Base-by-base conservation (phyloP, 2,888 invertebrate genomes). In the Pedicia rivosa region DNA sequence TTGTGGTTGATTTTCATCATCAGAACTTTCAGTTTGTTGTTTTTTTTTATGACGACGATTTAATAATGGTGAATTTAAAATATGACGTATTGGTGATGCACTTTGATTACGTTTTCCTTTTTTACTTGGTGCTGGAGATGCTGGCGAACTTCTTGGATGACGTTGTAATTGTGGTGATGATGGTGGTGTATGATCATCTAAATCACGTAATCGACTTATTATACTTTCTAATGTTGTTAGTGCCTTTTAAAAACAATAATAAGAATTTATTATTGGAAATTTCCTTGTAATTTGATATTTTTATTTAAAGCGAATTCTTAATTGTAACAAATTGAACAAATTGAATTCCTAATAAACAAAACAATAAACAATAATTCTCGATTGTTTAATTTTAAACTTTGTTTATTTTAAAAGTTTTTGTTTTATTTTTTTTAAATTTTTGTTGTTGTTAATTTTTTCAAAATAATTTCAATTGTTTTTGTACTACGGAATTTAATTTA, bases 21-120 rank as follows among this genome's bases (percentile, higher is more conserved):
- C 86, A 1, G 84, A 84, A 52, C 84, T 84, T 54, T 82, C 82
- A 13, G 72, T 73, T 39, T 74, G 73, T 48, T 78, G 78, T 55
- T 77, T 80, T 55, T 80, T 81, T 40, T 79, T 68, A 47, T 76
- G 69, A 41, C 74, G 68, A 42, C 87, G 70, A 48, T 78, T 78
- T 36, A 91, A 62, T 35, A 90, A 63, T 4, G 91, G 90, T 1
- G 84, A 86, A 57, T 87, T 88, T 34, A 90, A 67, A 38, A 88
- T 67, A 54, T 82, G 78, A 46, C 78, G 65, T 47, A 84, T 82
- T 3, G 84, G 83, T 19, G 84, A 84, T 7, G 80, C 75, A 31
- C 80, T 81, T 47, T 81, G 77, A 47, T 81, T 78, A 36, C 82
- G 66, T 50, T 77, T 76, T 43, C 68, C 73, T 57, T 76, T 78